Evolutionary conservation across 2,888 invertebrate genomes (phyloP), one percentile per base, ranked within the genome.

Genomic region (Altica lythri): DNA sequence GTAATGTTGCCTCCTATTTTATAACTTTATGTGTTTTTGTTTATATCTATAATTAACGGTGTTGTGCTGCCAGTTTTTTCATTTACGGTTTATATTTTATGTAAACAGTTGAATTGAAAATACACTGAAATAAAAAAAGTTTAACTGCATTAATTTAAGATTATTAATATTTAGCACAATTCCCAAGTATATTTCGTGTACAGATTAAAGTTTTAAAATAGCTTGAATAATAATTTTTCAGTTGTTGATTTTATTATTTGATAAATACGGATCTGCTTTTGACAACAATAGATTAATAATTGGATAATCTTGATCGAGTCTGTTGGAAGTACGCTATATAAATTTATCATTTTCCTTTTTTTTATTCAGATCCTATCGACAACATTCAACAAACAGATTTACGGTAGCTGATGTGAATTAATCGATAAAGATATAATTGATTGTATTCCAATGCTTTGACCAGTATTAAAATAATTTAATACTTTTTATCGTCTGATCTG

Each of bases 251-350:
- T n/a, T n/a, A n/a, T n/a, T n/a, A n/a, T n/a, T n/a, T n/a, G n/a
- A n/a, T n/a, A 29, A n/a, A n/a, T 30, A 10, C 30, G 30, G 13
- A 4, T 13, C 30, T 30, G 30, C 13, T 34, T 46, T 46, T 34
- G 46, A 46, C 46, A 46, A 46, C 22, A n/a, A 18, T 10, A 32
- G 27, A 16, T 45, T 30, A 45, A 29, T n/a, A 17, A 12, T 45
- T 30, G 34, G 14, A 18, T 45, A 45, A 45, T 30, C 29, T 30
- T 45, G 30, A 13, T 22, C 32, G 22, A n/a, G n/a, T n/a, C n/a
- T n/a, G 35, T 19, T 34, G 22, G 16, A 19, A n/a, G n/a, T n/a
- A n/a, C 18, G 19, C 30, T 42, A 27, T 25, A 42, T 12, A 30
- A 30, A 30, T 25, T 42, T 27, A 42, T 27, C 25, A 42, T 42